Conservation (phyloP, 2,888 invertebrate genomes). For the Cataglyphis rosenhaueri region DNA sequence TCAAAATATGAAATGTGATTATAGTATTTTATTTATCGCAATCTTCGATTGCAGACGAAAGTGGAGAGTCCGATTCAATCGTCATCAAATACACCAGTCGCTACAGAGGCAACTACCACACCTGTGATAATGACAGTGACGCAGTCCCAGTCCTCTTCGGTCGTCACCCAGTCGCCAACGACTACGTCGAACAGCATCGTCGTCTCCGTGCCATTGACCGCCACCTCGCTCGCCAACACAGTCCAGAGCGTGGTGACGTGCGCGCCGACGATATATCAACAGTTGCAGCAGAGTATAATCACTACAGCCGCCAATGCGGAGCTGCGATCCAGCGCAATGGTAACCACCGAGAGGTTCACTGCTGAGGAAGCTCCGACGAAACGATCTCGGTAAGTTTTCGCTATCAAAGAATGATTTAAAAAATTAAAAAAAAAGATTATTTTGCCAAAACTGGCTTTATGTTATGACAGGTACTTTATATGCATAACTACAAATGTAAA, state of each 20-base stretch:
- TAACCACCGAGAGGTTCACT: conserved; percentile 86
- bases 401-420: too few species aligned
- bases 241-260: conserved; percentile 80
- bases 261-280: conserved; percentile 83
- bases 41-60: conserved; percentile 75
- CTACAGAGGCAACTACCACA: conserved; percentile 79
- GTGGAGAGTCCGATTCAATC: conserved; percentile 79
- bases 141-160: conserved; percentile 77
- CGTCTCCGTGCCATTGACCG: conserved; percentile 89
- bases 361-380: conserved; percentile 83
- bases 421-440: not conserved
- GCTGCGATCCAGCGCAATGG: conserved; percentile 79
- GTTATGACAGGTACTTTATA: not conserved
- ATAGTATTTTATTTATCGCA: not conserved
- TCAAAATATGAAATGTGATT: not conserved
- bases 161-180: conserved; percentile 78
- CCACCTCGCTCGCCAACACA: conserved; percentile 83
- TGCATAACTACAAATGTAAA: not conserved
- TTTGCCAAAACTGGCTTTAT: not conserved
- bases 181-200: conserved; percentile 87
- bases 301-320: conserved; percentile 76
- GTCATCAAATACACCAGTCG: conserved; percentile 73
- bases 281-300: conserved; percentile 81
- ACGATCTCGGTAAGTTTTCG: conserved; percentile 86
- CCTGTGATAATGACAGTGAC: conserved; percentile 83